Conservation (phyloP, 2,113 vertebrate species). For the Pleuronectes platessa region DNA sequence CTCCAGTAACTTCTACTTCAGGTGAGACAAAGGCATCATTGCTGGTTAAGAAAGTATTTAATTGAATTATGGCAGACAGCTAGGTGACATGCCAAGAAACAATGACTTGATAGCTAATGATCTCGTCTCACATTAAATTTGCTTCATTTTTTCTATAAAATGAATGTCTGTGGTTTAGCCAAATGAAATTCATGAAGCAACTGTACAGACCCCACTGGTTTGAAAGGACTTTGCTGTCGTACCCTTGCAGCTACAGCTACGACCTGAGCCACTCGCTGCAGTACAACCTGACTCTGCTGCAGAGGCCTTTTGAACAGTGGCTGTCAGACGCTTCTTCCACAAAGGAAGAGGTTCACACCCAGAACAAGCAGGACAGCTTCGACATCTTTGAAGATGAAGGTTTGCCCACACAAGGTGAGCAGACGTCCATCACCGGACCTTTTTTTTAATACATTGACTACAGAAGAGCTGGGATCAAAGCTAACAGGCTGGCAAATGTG, state of each 20-base stretch:
- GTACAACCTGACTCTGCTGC: conserved; percentile 92
- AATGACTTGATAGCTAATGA: no score
- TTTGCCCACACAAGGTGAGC: conserved; percentile 86
- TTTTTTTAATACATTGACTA: not conserved
- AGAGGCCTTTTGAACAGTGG: conserved; percentile 87
- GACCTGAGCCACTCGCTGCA: conserved; percentile 98
- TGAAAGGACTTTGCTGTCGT: not conserved
- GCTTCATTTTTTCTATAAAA: no score
- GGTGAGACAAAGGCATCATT: conserved; percentile 76
- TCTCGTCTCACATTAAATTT: no score
- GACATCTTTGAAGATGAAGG: conserved; percentile 99
- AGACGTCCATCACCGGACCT: not conserved
- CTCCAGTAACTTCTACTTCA: conserved; percentile 99
- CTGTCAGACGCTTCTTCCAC: conserved; percentile 1
- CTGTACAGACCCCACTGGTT: conserved; percentile 1
- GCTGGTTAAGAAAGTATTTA: no score
- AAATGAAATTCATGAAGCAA: not conserved
- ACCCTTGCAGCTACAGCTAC: conserved; percentile 92
- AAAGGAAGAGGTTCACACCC: conserved; percentile 81
- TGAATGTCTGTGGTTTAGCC: no score
- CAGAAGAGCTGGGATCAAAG: not conserved
- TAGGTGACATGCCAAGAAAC: no score
- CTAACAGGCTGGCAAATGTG: not conserved
- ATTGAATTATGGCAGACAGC: no score
- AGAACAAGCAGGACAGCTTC: conserved; percentile 90